Evolutionary conservation across 2,797 vertebrate genomes (phyloP), one percentile per base, ranked within the genome.

Genomic region (Anolis apletophallus): DNA sequence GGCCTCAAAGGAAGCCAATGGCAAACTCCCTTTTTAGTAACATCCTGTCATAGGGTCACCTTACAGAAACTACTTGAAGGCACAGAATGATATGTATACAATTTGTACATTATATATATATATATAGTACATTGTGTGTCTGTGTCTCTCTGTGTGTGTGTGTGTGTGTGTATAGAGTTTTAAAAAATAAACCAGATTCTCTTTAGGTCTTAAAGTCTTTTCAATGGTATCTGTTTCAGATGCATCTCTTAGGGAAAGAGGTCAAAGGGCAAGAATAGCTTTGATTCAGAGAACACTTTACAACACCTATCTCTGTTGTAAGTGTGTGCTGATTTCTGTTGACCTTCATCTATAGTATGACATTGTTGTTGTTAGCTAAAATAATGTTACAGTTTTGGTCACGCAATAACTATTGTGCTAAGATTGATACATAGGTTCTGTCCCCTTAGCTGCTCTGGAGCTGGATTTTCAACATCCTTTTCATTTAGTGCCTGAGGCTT

Each of bases 131-230:
- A n/a, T n/a, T n/a, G n/a, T n/a, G n/a, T n/a, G n/a, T n/a, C n/a
- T n/a, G n/a, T n/a, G n/a, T n/a, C n/a, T n/a, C n/a, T n/a, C n/a
- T n/a, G n/a, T n/a, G n/a, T n/a, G n/a, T n/a, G n/a, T n/a, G n/a
- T n/a, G n/a, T n/a, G n/a, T n/a, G n/a, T n/a, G n/a, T 75, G 52
- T 92, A 52, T 92, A 88, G 85, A 93, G 85, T 26, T 29, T 11
- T 14, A 67, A 75, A 72, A 80, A 71, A 68, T 3, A 46, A 61
- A 75, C 89, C 87, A n/a, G 0, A 87, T 90, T 91, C 75, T 80
- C 6, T 0, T 54, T 13, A 16, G 1, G 12, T 21, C 32, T 34
- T 36, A 36, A 36, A 34, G 34, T 3, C 50, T 26, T 19, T 72
- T 76, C 50, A 52, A 86, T 59, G 14, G 64, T 29, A 83, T 84